Evolutionary conservation across 1,140 invertebrate genomes (phyloP).

Genomic region (Caenorhabditis briggsae): DNA sequence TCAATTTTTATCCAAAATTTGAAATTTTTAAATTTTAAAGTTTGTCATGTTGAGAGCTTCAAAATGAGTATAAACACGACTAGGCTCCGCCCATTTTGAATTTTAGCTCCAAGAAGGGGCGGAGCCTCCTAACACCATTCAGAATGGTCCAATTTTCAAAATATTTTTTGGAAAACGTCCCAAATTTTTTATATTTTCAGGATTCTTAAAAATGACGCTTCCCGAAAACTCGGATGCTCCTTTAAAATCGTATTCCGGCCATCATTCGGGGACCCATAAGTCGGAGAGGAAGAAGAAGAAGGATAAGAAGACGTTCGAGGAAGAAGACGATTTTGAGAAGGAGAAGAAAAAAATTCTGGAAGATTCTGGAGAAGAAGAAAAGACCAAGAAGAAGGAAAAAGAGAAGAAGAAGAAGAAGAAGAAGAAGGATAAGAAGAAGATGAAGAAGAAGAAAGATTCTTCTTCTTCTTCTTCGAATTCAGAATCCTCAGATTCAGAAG

Average conservation of each 20-base stretch:
- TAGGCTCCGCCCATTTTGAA: too few relatives aligned
- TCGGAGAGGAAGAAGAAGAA: constrained; percentile 7
- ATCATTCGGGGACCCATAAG: constrained; percentile 9
- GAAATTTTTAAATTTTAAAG: too few relatives aligned
- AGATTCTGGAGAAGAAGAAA: too few relatives aligned
- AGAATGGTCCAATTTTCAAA: too few relatives aligned
- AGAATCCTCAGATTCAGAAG: background rate
- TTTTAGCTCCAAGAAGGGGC: too few relatives aligned
- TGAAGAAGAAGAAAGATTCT: background rate
- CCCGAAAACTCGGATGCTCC: background rate
- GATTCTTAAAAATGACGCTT: background rate
- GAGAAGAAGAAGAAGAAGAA: background rate
- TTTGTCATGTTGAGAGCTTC: too few relatives aligned
- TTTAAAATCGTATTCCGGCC: constrained; percentile 1
- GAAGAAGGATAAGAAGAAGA: background rate
- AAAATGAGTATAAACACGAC: too few relatives aligned
- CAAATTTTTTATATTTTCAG: background rate
- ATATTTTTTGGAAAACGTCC: background rate
- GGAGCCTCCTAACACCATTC: too few relatives aligned
- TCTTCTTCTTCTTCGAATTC: background rate
- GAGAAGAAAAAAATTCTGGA: background rate
- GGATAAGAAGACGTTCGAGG: constrained; percentile 33
- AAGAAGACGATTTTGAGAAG: background rate
- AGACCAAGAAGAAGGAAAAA: background rate
- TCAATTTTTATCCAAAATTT: too few relatives aligned